A percentile compares a stretch with the other conserved stretches of the same genome.
These are phyloP conservation scores for Trematomus loennbergii DNA, from an alignment of 2,113 vertebrate species.

Conservation along the genomic window DNA sequence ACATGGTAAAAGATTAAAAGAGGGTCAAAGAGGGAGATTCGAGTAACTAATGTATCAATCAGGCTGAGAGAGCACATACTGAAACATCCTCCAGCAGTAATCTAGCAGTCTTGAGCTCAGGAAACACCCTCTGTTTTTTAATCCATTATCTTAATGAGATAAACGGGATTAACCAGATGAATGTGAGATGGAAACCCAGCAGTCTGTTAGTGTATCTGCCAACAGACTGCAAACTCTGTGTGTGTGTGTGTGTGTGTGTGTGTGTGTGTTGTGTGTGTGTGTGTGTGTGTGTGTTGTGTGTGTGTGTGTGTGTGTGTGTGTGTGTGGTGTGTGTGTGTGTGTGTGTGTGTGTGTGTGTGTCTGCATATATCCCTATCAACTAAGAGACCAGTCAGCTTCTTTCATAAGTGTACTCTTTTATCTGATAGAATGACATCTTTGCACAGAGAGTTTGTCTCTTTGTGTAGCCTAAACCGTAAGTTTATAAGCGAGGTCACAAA, in stretches of 20 bases:
- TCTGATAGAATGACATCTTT: not conserved
- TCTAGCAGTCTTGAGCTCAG: conserved; percentile 12
- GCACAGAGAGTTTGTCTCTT: not conserved
- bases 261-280: no score
- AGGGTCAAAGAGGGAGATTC: not conserved
- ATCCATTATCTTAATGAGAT: conserved; percentile 58
- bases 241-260: no score
- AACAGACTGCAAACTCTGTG: conserved; percentile 22
- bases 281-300: no score
- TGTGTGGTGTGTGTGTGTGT: not conserved
- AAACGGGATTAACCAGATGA: conserved; percentile 53
- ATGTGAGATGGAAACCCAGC: conserved; percentile 43
- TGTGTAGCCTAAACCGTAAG: not conserved
- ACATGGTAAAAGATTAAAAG: not conserved
- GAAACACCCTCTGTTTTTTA: conserved; percentile 45
- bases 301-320: not conserved
- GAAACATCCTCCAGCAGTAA: conserved; percentile 18
- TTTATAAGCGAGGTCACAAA: not conserved
- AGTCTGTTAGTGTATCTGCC: conserved; percentile 27
- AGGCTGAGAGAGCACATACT: not conserved
- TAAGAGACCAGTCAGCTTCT: not conserved
- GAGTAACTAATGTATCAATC: conserved; percentile 8
- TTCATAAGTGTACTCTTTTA: not conserved
- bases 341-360: not conserved
- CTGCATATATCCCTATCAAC: not conserved